Evolutionary conservation across 2,797 vertebrate species (phyloP).

Genomic region (Lateolabrax maculatus): DNA sequence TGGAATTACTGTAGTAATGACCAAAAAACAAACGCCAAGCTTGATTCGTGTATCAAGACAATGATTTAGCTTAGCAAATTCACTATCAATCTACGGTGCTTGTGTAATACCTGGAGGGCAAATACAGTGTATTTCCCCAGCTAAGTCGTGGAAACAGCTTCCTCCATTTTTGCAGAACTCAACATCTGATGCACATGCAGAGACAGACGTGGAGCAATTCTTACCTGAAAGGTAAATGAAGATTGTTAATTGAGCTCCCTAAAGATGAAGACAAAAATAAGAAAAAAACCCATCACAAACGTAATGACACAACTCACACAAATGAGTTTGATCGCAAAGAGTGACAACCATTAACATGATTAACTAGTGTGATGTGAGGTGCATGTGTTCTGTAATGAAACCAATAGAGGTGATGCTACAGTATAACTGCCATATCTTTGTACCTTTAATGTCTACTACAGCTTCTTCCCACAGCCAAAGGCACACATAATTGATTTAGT

Average conservation of each 20-base stretch:
- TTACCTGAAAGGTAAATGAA: slow-evolving; percentile 81
- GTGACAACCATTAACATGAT: slow-evolving; percentile 33
- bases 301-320: slow-evolving; percentile 34
- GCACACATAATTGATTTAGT: slow-evolving; percentile 5
- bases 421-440: slow-evolving; percentile 17
- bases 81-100: neutral
- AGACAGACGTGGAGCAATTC: slow-evolving; percentile 84
- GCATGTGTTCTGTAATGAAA: slow-evolving; percentile 34
- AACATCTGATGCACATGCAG: slow-evolving; percentile 78
- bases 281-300: neutral
- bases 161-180: slow-evolving; percentile 85
- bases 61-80: slow-evolving; percentile 16
- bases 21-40: neutral
- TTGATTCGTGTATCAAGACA: slow-evolving; percentile 23
- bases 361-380: slow-evolving; percentile 10
- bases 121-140: slow-evolving; percentile 77
- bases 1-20: slow-evolving; percentile 1
- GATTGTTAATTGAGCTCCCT: slow-evolving; percentile 10
- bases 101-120: slow-evolving; percentile 81
- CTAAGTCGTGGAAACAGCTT: slow-evolving; percentile 73
- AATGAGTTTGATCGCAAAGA: slow-evolving; percentile 35
- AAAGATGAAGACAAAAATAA: slow-evolving; percentile 14
- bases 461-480: slow-evolving; percentile 19
- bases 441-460: neutral
- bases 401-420: slow-evolving; percentile 18